Evolutionary conservation across 2,113 vertebrate genomes (phyloP), one percentile per base, ranked within the genome.

Genomic region (Myotis lucifugus): DNA sequence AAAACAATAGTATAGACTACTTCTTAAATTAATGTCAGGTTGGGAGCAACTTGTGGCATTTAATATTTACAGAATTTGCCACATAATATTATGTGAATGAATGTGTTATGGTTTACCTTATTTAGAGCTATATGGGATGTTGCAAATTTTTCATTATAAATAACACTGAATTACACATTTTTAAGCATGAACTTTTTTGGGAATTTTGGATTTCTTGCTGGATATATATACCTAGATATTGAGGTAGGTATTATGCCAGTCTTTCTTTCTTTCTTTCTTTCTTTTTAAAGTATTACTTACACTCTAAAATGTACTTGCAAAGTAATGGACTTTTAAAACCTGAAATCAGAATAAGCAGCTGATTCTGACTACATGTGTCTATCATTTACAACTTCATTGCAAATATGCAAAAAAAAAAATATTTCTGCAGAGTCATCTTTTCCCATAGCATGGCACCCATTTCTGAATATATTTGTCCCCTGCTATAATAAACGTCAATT

Each of bases 251-350:
- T 95, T 72, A 61, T 19, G 11, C 85, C 15, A 50, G 25, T 76
- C 54, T 89, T 85, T 21, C 77, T 93, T 72, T 40, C 79, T 73
- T 88, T 85, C 40, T 83, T 91, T 48, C 40, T 85, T 73, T 83
- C 37, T 64, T 64, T 29, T 64, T 64, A 0, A 64, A 64, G 61
- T 64, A 85, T 85, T 59, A 15, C 42, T 93, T 88, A 77, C 19
- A 73, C 77, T 82, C 79, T 73, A 88, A 93, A 94, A 85, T 67
- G 56, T 79, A 42, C 69, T 86, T 82, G 18, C 18, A 94, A 91
- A 81, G 15, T n/a, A 82, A 76, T 40, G 52, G 29, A 23, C 9
- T 91, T 93, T 91, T 69, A 79, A 94, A 92, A 52, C 56, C 72
- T 10, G 29, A 95, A 96, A 21, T 76, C 37, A 77, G 14, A 86